phyloP scores from a whole-genome alignment of 2,888 invertebrate species.

The Morinoia aosen region DNA sequence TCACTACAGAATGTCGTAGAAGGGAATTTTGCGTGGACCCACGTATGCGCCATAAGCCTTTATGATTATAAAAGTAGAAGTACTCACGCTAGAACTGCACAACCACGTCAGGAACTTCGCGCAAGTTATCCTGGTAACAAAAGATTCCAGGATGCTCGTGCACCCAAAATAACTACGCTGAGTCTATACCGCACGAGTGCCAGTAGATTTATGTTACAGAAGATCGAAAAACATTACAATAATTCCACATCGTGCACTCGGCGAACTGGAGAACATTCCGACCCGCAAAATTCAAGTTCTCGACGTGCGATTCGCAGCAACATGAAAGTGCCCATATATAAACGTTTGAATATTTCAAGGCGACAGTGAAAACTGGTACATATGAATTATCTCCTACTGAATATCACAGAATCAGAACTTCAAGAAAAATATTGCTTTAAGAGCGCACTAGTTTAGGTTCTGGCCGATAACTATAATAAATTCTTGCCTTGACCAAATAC shows the following conservation, averaged over 20 bases:
- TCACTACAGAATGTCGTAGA: background rate
- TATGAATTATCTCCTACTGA: background rate
- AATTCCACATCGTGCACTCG: background rate
- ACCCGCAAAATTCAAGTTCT: background rate
- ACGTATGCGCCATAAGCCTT: background rate
- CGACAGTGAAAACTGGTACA: too few species aligned
- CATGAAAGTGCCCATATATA: background rate
- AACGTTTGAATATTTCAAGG: background rate
- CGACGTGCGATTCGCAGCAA: background rate
- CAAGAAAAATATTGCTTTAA: background rate
- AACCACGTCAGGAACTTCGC: background rate
- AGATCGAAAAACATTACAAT: background rate
- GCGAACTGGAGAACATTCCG: background rate
- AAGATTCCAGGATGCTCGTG: background rate
- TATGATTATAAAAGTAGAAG: background rate
- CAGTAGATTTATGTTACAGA: background rate
- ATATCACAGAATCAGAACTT: background rate
- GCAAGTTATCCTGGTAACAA: background rate
- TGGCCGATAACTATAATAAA: background rate
- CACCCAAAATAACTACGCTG: background rate
- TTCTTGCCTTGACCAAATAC: background rate
- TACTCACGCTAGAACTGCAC: background rate
- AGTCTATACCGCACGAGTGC: too few species aligned
- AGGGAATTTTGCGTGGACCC: background rate
- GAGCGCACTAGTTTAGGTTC: background rate